Percentiles rank a stretch among this genome's conserved stretches.
Conservation (phyloP, 2,797 vertebrate genomes). For the Sandelia bainsii region DNA sequence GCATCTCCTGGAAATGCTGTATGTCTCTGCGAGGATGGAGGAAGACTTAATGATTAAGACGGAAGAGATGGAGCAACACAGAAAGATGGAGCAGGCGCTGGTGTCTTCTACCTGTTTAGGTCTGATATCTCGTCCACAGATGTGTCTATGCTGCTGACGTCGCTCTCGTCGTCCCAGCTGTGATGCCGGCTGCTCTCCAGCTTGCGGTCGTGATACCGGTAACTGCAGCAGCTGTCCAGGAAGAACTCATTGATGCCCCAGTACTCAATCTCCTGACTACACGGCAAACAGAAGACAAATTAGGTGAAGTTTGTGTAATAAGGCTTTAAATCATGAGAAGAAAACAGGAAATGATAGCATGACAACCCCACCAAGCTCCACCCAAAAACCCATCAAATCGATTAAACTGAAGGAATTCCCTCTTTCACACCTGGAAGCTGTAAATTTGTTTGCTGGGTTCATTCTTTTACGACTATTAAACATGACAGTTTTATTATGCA, state of each 20-base stretch:
- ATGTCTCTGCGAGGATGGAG: conserved; percentile 83
- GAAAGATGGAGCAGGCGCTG: accelerated
- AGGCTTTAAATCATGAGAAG: not conserved
- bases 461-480: not conserved
- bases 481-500: not conserved
- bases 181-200: conserved; percentile 88
- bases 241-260: conserved; percentile 98
- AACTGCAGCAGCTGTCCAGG: conserved; percentile 95
- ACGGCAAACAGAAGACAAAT: not conserved
- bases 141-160: conserved; percentile 94
- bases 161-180: conserved; percentile 95
- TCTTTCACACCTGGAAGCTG: too few species aligned
- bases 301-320: not conserved
- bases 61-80: not conserved
- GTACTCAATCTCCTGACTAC: conserved; percentile 96
- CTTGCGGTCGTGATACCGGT: conserved; percentile 95
- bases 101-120: conserved; percentile 62
- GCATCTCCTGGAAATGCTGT: conserved; percentile 88
- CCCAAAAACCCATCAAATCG: too few species aligned
- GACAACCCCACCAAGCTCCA: too few species aligned
- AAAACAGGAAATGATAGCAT: not conserved
- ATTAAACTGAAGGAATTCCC: too few species aligned
- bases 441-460: too few species aligned
- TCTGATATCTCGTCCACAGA: conserved; percentile 93
- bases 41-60: accelerated